Base-by-base conservation (phyloP, 2,113 vertebrate genomes). In the Fulmarus glacialis region DNA sequence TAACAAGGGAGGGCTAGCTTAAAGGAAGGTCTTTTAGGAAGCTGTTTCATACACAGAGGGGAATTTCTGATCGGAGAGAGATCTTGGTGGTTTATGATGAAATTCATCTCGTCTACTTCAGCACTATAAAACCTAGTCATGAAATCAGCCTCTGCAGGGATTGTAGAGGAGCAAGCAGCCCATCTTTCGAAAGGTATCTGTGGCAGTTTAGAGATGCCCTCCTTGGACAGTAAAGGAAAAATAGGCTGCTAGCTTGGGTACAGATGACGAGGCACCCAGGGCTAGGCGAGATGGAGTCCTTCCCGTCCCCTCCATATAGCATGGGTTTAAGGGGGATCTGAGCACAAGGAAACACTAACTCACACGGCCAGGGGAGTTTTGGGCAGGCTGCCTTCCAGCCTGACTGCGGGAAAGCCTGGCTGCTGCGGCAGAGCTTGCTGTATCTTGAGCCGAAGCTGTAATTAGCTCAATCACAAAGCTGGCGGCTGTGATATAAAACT, bases 41-140 rank as follows among this genome's bases (percentile, higher is more conserved):
- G 79, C 64, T 63, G 48, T 63, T 80, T 15, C 10, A 7, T 29
- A 50, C 48, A 2, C 38, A 20, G 84, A 63, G 36, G 67, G 67
- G 59, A 88, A 63, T 78, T 78, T 72, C 58, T 62, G 71, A 50
- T 79, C 26, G 21, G 83, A 67, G 77, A 26, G 40, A 48, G 52
- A 67, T 68, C 84, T 74, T 12, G 47, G 32, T 55, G 52, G 45
- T 87, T 91, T 78, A 82, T 13, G 58, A 20, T 9, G 82, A 91
- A 83, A 59, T 91, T 91, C 50, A 94, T 87, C 64, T 94, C 78
- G 5, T 58, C n/a, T 66, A 29, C 93, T 83, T 72, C 78, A 78
- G 87, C 82, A 64, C 64, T 40, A 21, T 71, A 82, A 90, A 87
- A 66, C 64, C 66, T 55, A 30, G 64, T 30, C 42, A 8, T 55